Conservation (phyloP, 2,888 invertebrate species). For the Limulus polyphemus region DNA sequence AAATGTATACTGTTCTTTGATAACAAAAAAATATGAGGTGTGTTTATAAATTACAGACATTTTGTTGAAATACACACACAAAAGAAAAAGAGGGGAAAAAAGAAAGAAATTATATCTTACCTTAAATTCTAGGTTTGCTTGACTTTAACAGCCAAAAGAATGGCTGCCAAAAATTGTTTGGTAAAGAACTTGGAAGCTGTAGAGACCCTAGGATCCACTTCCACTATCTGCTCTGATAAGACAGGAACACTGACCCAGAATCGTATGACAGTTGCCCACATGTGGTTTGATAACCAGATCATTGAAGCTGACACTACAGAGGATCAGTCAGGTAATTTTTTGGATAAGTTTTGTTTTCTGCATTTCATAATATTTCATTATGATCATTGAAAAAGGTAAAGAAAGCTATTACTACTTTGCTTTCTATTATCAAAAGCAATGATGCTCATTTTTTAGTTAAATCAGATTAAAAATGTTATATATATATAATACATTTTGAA, state of each 20-base stretch:
- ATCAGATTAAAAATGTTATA: too few relatives aligned
- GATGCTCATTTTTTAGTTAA: too few relatives aligned
- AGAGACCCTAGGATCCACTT: constrained; percentile 95
- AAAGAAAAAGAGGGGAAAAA: too few relatives aligned
- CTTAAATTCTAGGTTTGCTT: constrained; percentile 17
- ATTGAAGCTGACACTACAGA: constrained; percentile 92
- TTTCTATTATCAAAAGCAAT: too few relatives aligned
- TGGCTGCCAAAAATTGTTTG: constrained; percentile 97
- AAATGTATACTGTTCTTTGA: too few relatives aligned
- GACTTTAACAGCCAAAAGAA: constrained; percentile 94
- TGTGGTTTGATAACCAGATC: constrained; percentile 98
- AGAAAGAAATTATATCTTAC: neutral
- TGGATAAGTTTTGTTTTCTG: neutral
- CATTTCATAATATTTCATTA: neutral
- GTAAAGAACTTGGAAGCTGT: constrained; percentile 99
- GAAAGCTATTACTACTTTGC: too few relatives aligned
- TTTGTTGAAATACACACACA: neutral
- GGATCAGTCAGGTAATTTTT: constrained; percentile 21
- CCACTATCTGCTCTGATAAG: constrained; percentile 98
- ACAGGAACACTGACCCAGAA: constrained; percentile 99
- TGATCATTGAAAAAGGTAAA: neutral
- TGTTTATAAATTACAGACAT: too few relatives aligned
- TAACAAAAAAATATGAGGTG: too few relatives aligned
- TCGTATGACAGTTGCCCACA: constrained; percentile 98
- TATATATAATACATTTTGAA: too few relatives aligned